Base-by-base conservation (phyloP, 2,888 invertebrate genomes). In the Orthosia gracilis region DNA sequence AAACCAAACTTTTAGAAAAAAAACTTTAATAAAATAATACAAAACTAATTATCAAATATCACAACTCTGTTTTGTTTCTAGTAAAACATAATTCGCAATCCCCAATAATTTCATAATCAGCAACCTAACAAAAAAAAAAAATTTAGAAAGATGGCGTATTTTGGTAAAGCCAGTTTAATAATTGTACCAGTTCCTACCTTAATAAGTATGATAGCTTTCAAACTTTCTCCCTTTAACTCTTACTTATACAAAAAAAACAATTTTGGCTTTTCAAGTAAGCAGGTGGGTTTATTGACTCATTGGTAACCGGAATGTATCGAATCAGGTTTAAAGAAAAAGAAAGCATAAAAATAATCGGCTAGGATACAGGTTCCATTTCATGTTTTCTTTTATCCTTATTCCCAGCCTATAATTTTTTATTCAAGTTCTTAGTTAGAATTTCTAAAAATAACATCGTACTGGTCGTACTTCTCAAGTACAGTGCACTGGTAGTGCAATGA, bases 331-430 rank as follows among this genome's bases (percentile, higher is more conserved):
- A 61, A 17, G 61, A 15, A 21, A 15, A 15, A 0, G 40, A 59
- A 61, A 45, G 7, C 61, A 45, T 61, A 45, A 61, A 21, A 61
- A 21, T 61, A 21, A 45, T 45, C 45, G 61, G 21, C 45, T 61
- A 17, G 61, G 61, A 40, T 17, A 13, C 21, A 21, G 45, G 21
- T 45, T 61, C 0, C n/a, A 21, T 59, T 40, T 15, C 0, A 15
- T n/a, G 15, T 21, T 21, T 45, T 15, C 3, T 21, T 61, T 40
- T 55, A 23, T 23, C 55, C 23, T 55, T 55, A 5, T 54, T 54
- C 5, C 55, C 55, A 23, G 23, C 13, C 7, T 9, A 40, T 40
- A 4, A 5, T 15, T 54, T 12, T 21, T 54, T n/a, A n/a, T 12
- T 1, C 40, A 40, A 4, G 3, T 52, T 52, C 12, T 21, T 40